Conservation (phyloP, 2,888 invertebrate genomes). For the Polia nebulosa region DNA sequence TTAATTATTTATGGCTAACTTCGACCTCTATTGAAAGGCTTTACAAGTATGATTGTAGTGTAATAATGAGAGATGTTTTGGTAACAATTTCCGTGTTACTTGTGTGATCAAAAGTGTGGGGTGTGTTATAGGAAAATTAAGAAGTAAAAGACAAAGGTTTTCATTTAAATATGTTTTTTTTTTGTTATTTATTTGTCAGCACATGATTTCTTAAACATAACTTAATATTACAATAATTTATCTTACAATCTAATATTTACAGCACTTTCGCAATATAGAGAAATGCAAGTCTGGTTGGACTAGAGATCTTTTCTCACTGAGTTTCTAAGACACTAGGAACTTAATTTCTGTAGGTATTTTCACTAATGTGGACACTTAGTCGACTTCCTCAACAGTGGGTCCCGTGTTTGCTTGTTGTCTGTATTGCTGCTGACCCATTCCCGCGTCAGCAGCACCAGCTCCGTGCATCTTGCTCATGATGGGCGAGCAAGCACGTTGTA, state of each 20-base stretch:
- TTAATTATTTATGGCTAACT: too few relatives aligned
- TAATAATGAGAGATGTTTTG: too few relatives aligned
- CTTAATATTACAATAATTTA: slow-evolving; percentile 53
- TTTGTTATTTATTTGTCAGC: slow-evolving; percentile 43
- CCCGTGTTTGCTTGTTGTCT: slow-evolving; percentile 65
- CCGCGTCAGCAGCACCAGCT: slow-evolving; percentile 78
- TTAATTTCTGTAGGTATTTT: not conserved
- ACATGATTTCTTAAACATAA: slow-evolving; percentile 24
- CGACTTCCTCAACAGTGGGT: slow-evolving; percentile 81
- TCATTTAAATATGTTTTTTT: not conserved
- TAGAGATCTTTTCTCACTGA: slow-evolving; percentile 31
- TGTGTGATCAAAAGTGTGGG: not conserved
- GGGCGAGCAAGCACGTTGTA: slow-evolving; percentile 91
- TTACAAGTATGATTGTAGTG: too few relatives aligned
- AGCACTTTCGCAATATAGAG: slow-evolving; percentile 36
- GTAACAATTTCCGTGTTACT: not conserved
- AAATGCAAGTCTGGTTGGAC: slow-evolving; percentile 50
- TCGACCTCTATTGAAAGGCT: too few relatives aligned
- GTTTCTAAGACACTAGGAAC: slow-evolving; percentile 7
- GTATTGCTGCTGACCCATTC: slow-evolving; percentile 64
- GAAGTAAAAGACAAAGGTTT: not conserved
- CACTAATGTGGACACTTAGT: slow-evolving; percentile 60
- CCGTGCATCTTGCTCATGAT: slow-evolving; percentile 91
- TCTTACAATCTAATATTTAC: slow-evolving; percentile 49
- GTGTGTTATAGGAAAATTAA: not conserved